Evolutionary conservation across 2,113 vertebrate genomes (phyloP).

Genomic region (Alectura lathami): DNA sequence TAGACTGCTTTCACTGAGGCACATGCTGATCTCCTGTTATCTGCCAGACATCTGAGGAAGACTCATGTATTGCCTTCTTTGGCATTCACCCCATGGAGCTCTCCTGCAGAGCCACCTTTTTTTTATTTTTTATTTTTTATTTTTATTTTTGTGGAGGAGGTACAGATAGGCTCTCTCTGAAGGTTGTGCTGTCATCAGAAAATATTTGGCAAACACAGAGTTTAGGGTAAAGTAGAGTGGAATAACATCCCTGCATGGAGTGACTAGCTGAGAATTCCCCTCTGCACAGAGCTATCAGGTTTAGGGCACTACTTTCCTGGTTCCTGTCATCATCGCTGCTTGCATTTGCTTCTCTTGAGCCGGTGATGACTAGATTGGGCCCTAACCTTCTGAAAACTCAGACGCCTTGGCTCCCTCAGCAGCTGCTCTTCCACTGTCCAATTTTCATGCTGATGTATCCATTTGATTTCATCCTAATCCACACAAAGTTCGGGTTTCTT

Average conservation of each 20-base stretch:
- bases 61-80: background rate
- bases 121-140: too few species aligned
- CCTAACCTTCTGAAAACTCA: background rate
- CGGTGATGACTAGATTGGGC: background rate
- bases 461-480: conserved; percentile 37
- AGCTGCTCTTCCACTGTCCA: conserved; percentile 3
- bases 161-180: background rate
- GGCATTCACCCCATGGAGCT: background rate
- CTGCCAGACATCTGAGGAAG: background rate
- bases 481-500: conserved; percentile 3
- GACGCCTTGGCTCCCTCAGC: background rate
- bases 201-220: background rate
- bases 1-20: background rate
- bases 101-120: background rate
- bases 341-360: background rate
- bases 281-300: background rate
- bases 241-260: background rate
- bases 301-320: background rate
- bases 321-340: background rate
- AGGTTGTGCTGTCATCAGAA: background rate
- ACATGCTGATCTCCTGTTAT: background rate
- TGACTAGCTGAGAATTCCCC: background rate
- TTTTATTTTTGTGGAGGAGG: background rate
- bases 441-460: background rate
- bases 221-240: background rate